phyloP scores from a whole-genome alignment of 2,888 invertebrate genomes.

The Mesochorus sp. region DNA sequence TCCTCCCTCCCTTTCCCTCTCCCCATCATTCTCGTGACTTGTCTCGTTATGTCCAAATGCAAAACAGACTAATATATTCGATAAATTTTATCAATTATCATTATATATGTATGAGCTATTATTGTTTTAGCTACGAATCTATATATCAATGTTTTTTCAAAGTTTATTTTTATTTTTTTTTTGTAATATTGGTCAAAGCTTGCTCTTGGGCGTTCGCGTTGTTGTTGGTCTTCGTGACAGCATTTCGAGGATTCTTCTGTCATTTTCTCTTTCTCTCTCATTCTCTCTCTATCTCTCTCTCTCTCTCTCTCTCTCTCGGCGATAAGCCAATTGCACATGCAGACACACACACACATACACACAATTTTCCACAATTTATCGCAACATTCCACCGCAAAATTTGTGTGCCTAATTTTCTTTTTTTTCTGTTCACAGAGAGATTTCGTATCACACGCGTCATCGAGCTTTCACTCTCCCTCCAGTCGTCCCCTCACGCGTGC shows the following conservation, averaged over 20 bases:
- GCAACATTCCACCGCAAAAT: not conserved
- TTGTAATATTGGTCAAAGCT: constrained; percentile 56
- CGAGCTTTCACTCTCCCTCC: not conserved
- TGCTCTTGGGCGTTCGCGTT: constrained; percentile 5
- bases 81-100: constrained; percentile 23
- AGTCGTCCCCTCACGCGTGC: not conserved
- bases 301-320: not conserved
- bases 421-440: no score
- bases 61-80: constrained; percentile 28
- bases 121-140: constrained; percentile 54
- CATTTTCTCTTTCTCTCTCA: not conserved
- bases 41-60: constrained; percentile 2
- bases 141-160: no score
- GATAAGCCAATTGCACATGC: no score
- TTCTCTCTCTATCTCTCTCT: constrained; percentile 9
- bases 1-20: no score
- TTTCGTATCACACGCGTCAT: no score
- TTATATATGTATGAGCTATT: constrained; percentile 51
- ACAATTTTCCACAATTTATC: constrained; percentile 3
- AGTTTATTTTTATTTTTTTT: no score
- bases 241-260: constrained; percentile 33
- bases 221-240: constrained; percentile 9
- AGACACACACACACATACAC: no score
- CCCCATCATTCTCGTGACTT: not conserved
- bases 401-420: no score